These are phyloP conservation scores for Prunella strophiata DNA, from an alignment of 2,797 vertebrate species.

Conservation along the genomic window DNA sequence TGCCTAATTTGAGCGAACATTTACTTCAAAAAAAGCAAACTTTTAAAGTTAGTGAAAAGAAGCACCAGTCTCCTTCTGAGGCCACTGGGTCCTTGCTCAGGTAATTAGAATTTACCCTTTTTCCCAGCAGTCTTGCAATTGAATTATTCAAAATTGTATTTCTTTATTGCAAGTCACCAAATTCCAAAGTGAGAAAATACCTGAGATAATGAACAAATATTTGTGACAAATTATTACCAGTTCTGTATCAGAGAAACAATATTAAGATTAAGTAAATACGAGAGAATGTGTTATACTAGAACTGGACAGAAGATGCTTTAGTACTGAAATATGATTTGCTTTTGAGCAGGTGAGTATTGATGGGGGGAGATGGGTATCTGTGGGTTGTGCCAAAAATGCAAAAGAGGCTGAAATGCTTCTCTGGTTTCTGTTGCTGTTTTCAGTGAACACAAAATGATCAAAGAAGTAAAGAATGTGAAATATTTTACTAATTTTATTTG, in stretches of 20 bases:
- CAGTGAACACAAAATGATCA: neutral
- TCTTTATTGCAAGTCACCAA: conserved; percentile 70
- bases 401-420: neutral
- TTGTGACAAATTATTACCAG: conserved; percentile 85
- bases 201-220: conserved; percentile 85
- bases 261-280: conserved; percentile 75
- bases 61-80: neutral
- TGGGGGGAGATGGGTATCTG: neutral
- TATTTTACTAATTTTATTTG: conserved; percentile 71
- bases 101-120: conserved; percentile 43
- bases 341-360: neutral
- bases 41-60: neutral
- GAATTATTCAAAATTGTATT: conserved; percentile 65
- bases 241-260: conserved; percentile 84
- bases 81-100: neutral
- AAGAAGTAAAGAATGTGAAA: conserved; percentile 43
- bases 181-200: conserved; percentile 75
- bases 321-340: neutral
- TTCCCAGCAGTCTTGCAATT: conserved; percentile 37
- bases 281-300: neutral
- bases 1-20: neutral
- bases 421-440: neutral
- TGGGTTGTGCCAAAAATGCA: neutral
- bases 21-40: neutral
- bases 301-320: neutral